Evolutionary conservation across 2,797 vertebrate species (phyloP), one percentile per base, ranked within the genome.

Genomic region (Sebastes itinus): DNA sequence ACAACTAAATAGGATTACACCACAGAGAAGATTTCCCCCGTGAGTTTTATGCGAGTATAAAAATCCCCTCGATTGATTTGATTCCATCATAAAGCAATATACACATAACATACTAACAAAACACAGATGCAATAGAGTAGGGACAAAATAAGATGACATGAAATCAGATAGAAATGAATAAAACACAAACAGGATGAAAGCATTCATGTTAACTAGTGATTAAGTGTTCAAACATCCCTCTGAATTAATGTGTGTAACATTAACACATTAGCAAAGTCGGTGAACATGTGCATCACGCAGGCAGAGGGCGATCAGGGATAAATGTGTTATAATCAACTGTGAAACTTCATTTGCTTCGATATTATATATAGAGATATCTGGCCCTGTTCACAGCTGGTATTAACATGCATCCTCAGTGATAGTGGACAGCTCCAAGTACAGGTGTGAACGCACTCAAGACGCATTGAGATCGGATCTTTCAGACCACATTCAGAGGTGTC

Each of bases 21-120:
- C 25, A 2, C 68, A 12, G 58, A 70, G 35, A 33, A 80, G 63
- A 84, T 84, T 84, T 84, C 77, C 77, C 72, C 63, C 32, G 59
- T n/a, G 80, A 58, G 55, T 60, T 16, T 65, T 56, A 82, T 28
- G 25, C 4, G 22, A 65, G 55, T 64, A 76, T 10, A 4, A 66
- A 66, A 30, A 27, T 65, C 12, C 54, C n/a, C 22, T 25, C 25
- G 8, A 76, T 68, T 60, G 71, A 76, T 76, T 64, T 46, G 22
- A 73, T 63, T 67, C 7, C 18, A 25, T 49, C 42, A 13, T 33
- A 25, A 86, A 84, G 30, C 42, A 63, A 66, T 6, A 49, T 22
- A 30, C 13, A n/a, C 25, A 23, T 4, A 10, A 58, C 63, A 58
- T 52, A 56, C 22, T 38, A 2, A 22, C 20, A 14, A 5, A 11